Evolutionary conservation across 2,113 vertebrate species (phyloP).

Genomic region (Dipodomys stephensi): DNA sequence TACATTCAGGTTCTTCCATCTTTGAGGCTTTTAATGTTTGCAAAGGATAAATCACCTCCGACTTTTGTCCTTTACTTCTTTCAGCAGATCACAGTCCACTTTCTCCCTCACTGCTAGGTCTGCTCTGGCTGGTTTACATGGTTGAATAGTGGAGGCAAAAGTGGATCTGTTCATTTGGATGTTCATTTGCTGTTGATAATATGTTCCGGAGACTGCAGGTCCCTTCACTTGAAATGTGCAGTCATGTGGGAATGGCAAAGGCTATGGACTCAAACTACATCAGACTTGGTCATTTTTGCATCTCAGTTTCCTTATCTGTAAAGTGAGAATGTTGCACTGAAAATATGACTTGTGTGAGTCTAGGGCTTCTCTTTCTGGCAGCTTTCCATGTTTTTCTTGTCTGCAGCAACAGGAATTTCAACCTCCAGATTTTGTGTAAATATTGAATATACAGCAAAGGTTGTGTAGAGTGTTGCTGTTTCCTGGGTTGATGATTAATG

Average conservation of each 20-base stretch:
- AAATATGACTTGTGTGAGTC: background rate
- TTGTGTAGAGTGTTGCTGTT: conserved; percentile 41
- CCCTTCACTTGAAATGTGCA: background rate
- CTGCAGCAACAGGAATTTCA: conserved; percentile 56
- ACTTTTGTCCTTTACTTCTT: background rate
- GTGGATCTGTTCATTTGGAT: background rate
- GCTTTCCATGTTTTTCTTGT: conserved; percentile 34
- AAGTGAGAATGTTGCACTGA: background rate
- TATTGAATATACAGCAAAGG: conserved; percentile 65
- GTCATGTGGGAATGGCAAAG: background rate
- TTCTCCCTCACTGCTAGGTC: background rate
- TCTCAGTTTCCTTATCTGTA: background rate
- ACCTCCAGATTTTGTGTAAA: conserved; percentile 68
- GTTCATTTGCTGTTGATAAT: background rate
- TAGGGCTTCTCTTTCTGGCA: conserved; percentile 46
- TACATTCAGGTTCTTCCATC: background rate
- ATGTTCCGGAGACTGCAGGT: background rate
- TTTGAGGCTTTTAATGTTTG: background rate
- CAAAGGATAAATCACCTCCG: background rate
- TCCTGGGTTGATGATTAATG: conserved; percentile 67
- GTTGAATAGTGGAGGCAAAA: background rate
- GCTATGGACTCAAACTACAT: background rate
- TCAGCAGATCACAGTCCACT: background rate
- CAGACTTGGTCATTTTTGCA: background rate
- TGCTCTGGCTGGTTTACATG: background rate